phyloP scores from a whole-genome alignment of 2,888 invertebrate species.

The Microctonus aethiopoides region DNA sequence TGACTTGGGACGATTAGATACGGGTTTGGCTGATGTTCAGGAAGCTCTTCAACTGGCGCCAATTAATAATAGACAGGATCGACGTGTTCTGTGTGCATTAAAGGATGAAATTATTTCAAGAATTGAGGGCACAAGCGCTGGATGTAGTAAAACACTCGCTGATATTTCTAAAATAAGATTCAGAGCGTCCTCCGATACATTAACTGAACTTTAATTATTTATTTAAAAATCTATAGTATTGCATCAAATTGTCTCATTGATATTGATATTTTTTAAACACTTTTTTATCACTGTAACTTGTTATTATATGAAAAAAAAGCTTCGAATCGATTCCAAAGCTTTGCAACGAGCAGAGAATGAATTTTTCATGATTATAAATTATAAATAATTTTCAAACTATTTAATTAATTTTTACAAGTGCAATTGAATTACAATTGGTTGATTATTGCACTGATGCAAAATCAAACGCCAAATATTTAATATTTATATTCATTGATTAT shows the following conservation, averaged over 20 bases:
- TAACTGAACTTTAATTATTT: conserved; percentile 58
- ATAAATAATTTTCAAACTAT: background rate
- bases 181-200: conserved; percentile 62
- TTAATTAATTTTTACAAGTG: background rate
- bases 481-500: conserved; percentile 13
- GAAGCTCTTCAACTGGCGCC: conserved; percentile 80
- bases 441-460: background rate
- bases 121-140: conserved; percentile 57
- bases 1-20: conserved; percentile 78
- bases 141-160: conserved; percentile 51
- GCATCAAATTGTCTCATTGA: background rate
- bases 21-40: conserved; percentile 83
- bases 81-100: conserved; percentile 78
- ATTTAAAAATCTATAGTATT: background rate
- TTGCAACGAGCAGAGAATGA: conserved; percentile 19
- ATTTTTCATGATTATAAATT: background rate
- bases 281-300: conserved; percentile 24
- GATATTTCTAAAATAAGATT: conserved; percentile 50
- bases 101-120: conserved; percentile 77
- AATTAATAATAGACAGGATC: conserved; percentile 77
- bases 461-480: conserved; percentile 15
- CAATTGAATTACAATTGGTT: conserved; percentile 1
- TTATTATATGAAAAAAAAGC: conserved; percentile 29
- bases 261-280: conserved; percentile 12
- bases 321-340: conserved; percentile 44